Base-by-base conservation (phyloP, 2,797 vertebrate species). In the Gymnocypris eckloni region DNA sequence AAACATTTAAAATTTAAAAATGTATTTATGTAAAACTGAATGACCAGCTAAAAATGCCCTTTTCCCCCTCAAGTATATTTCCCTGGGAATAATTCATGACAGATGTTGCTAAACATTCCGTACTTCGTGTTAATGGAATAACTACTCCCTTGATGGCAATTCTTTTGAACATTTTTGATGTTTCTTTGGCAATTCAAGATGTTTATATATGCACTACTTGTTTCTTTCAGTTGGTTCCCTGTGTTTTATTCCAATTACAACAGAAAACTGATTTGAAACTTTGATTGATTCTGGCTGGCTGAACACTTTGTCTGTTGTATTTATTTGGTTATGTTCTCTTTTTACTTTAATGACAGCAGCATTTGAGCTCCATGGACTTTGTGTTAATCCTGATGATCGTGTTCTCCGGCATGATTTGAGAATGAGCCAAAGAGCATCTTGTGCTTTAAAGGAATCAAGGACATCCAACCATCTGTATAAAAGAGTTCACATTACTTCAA, bases 261-360 rank as follows among this genome's bases (percentile, higher is more conserved):
- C 70, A 73, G 70, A 82, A 45, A 73, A 82, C 37, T 13, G 80
- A 82, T 81, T 41, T 69, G 1, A 81, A 48, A 52, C 77, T 28
- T 33, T 41, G 67, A 81, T 50, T 50, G 18, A 28, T 54, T 37
- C 54, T 43, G 5, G 39, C 50, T 59, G 67, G 52, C 52, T 78
- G 37, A 78, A 43, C 22, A 59, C 20, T 16, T 66, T 59, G 75
- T 56, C 76, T 78, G 16, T 37, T 43, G 13, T 43, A 43, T 79
- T 77, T 43, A 43, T 78, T 41, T 16, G 48, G 69, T 56, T 45
- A 72, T 71, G 52, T 59, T 54, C 3, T 10, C 9, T 5, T 7
- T 59, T 45, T 7, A 22, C n/a, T 82, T 7, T 70, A 56, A 43
- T 20, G 20, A 59, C 67, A 71, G 37, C 80, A 56, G 4, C 4